phyloP scores from a whole-genome alignment of 2,113 vertebrate species.

The Carollia perspicillata region DNA sequence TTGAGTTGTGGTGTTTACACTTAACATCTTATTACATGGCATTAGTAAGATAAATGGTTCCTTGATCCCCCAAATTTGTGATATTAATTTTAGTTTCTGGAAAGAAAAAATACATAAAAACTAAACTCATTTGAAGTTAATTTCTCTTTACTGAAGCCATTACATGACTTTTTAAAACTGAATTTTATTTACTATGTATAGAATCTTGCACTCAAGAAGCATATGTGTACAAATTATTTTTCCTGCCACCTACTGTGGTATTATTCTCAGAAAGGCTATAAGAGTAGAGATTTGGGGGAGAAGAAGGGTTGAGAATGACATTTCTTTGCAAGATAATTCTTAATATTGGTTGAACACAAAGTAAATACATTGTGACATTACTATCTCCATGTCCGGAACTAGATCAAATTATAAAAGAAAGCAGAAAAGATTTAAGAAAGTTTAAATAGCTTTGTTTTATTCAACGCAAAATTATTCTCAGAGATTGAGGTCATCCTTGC shows the following conservation, averaged over 20 bases:
- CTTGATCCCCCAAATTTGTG: not conserved
- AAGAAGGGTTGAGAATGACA: not conserved
- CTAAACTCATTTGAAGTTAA: not conserved
- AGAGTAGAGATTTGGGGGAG: not conserved
- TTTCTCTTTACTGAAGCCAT: constrained; percentile 10
- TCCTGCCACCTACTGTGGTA: not conserved
- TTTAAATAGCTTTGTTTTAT: not conserved
- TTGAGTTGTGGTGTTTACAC: not conserved
- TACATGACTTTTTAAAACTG: not conserved
- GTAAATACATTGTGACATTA: not conserved
- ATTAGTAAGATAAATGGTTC: not conserved
- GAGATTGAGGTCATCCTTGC: not conserved
- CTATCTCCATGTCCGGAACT: not conserved
- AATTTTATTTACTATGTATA: not conserved
- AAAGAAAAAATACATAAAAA: not conserved
- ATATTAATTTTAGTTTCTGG: constrained; percentile 6
- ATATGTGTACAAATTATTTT: constrained; percentile 46
- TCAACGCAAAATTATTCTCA: not conserved
- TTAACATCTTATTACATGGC: not conserved
- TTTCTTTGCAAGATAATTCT: constrained; percentile 24
- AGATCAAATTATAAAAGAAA: not conserved
- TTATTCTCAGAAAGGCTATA: not conserved
- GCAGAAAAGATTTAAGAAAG: not conserved
- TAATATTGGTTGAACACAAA: not conserved
- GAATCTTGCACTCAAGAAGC: not conserved